Percentiles rank a stretch among this genome's conserved stretches.
These are phyloP conservation scores for Bellardia bayeri DNA, from an alignment of 2,888 invertebrate species.

Conservation along the genomic window DNA sequence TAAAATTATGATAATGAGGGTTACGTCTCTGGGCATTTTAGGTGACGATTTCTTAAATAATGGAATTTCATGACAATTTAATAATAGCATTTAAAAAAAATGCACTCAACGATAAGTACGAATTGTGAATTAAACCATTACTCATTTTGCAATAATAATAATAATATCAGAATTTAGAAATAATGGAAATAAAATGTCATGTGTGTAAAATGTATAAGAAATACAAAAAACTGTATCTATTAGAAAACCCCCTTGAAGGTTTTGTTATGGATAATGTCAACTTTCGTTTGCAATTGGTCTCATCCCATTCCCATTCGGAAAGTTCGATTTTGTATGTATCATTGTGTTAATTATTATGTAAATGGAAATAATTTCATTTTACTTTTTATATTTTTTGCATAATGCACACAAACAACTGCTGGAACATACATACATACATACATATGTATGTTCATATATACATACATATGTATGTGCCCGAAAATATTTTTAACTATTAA, in stretches of 20 bases:
- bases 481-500: background rate
- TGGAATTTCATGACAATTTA: background rate
- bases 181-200: background rate
- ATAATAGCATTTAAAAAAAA: background rate
- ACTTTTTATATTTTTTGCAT: background rate
- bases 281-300: too few relatives aligned
- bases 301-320: too few relatives aligned
- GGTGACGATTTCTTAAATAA: background rate
- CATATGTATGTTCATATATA: background rate
- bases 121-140: background rate
- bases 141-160: background rate
- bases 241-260: too few relatives aligned
- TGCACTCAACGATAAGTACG: background rate
- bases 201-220: background rate
- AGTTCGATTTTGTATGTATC: background rate
- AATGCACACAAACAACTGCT: background rate
- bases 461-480: background rate
- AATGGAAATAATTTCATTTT: constrained; percentile 7
- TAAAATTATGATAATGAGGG: too few relatives aligned
- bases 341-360: constrained; percentile 17
- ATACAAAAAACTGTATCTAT: background rate
- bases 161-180: constrained; percentile 7
- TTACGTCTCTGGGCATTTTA: too few relatives aligned
- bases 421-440: too few relatives aligned
- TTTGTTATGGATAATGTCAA: too few relatives aligned